These are phyloP conservation scores for Embiotoca jacksoni DNA, from an alignment of 2,113 vertebrate genomes.

Conservation along the genomic window DNA sequence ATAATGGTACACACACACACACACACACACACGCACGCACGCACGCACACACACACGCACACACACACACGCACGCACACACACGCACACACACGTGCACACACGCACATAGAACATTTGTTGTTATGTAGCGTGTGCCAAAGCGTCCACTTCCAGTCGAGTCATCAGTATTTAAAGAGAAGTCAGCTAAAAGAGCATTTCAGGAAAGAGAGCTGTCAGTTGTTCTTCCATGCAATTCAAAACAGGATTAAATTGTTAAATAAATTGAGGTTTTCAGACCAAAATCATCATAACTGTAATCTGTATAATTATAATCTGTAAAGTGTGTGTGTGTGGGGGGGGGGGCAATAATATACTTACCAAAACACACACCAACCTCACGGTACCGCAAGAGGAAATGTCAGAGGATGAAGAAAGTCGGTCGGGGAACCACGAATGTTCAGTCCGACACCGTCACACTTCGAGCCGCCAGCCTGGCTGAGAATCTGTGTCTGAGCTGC, in stretches of 20 bases:
- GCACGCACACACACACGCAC: background rate
- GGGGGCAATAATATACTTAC: too few species aligned
- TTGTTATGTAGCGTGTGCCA: background rate
- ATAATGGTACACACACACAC: constrained; percentile 83
- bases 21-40: constrained; percentile 5
- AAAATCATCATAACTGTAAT: too few species aligned
- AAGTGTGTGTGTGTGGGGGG: too few species aligned
- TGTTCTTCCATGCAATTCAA: background rate
- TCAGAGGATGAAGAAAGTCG: too few species aligned
- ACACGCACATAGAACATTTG: background rate
- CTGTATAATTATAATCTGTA: too few species aligned
- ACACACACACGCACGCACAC: constrained; percentile 73
- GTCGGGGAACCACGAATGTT: background rate
- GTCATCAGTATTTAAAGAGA: background rate
- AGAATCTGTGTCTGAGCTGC: background rate
- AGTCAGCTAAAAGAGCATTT: background rate
- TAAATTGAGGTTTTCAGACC: background rate
- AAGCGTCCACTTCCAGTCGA: background rate
- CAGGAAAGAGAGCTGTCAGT: background rate
- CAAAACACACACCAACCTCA: too few species aligned
- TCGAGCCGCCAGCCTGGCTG: background rate
- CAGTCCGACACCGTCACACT: too few species aligned
- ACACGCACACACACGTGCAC: constrained; percentile 84
- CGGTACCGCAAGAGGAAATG: too few species aligned
- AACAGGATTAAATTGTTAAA: background rate